Base-by-base conservation (phyloP, 2,888 invertebrate genomes). In the Brachyopa scutellaris region DNA sequence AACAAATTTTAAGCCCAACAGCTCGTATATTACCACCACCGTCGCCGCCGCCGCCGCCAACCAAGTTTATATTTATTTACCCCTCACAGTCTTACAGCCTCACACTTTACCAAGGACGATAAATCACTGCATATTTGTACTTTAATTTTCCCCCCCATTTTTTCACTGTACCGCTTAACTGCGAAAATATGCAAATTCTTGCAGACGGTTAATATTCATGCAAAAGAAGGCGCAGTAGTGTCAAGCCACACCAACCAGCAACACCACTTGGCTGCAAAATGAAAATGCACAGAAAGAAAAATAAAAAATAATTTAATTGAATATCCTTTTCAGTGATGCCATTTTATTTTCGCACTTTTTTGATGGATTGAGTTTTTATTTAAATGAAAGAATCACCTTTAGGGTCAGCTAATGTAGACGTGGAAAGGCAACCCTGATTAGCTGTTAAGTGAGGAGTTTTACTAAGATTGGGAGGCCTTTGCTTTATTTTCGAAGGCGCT, bases 241-340 rank as follows among this genome's bases (percentile, higher is more conserved):
- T 29, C 33, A 67, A 9, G 21, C 8, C n/a, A 15, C 29, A n/a
- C n/a, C n/a, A n/a, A n/a, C n/a, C n/a, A n/a, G n/a, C n/a, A n/a
- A n/a, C n/a, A n/a, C n/a, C n/a, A n/a, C n/a, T n/a, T n/a, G n/a
- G n/a, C 31, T 55, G 59, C 53, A 26, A 45, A 23, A 21, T 21
- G n/a, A n/a, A 15, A 45, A 33, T 55, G 9, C 23, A 42, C 9
- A 53, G 29, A 5, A 38, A 29, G 36, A 26, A 42, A 9, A 9
- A 26, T 23, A 13, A 29, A 19, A 11, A 40, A 61, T 49, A 67
- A 40, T 47, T 38, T 69, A 74, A 80, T 80, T 74, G 79, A 74
- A 74, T 80, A 74, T 80, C 74, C 79, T 61, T 69, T 57, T 73
- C n/a, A n/a, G n/a, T n/a, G n/a, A n/a, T n/a, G n/a, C n/a, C n/a